Evolutionary conservation across 2,797 vertebrate genomes (phyloP), one percentile per base, ranked within the genome.

Genomic region (Enteromius viviparus): DNA sequence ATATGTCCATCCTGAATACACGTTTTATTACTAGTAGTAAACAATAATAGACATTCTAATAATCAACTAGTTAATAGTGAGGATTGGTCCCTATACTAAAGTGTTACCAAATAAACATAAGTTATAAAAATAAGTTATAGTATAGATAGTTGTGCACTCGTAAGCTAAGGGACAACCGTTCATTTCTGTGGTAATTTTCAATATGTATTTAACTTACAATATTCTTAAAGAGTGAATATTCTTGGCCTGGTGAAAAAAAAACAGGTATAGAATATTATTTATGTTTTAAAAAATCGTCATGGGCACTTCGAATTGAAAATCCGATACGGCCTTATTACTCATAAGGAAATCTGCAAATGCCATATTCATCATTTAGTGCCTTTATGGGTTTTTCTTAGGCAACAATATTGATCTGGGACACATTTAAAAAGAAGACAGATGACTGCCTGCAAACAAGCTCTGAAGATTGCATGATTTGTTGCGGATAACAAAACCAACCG

Each of bases 361-460:
- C 60, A 76, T 83, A 76, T 76, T 83, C 64, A 83, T 76, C 81
- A 83, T 83, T 83, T 47, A 76, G 23, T 47, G 23, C 26, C 26
- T 47, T 69, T 69, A 76, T 82, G 37, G 34, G 17, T 69, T 69
- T 83, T 82, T 26, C 49, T 37, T 47, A 19, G 68, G 37, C 49
- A 76, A 76, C 49, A 53, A 19, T 82, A 86, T 79, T 70, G 70
- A 86, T 87, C 65, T 65, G 32, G 55, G 47, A 81, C 74, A 75
- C 75, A 74, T 84, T 81, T 49, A 58, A 15, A 65, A 60, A 74
- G 82, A 72, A 76, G 81, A 82, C 62, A 29, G 17, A 76, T 71
- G 60, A 60, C 40, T 23, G 4, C 29, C 40, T 68, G 74, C 71
- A 69, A 49, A 86, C 69, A 34, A 76, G 64, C 47, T 47, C 42